Base-by-base conservation (phyloP, 2,888 invertebrate species). In the Syrphus vitripennis region DNA sequence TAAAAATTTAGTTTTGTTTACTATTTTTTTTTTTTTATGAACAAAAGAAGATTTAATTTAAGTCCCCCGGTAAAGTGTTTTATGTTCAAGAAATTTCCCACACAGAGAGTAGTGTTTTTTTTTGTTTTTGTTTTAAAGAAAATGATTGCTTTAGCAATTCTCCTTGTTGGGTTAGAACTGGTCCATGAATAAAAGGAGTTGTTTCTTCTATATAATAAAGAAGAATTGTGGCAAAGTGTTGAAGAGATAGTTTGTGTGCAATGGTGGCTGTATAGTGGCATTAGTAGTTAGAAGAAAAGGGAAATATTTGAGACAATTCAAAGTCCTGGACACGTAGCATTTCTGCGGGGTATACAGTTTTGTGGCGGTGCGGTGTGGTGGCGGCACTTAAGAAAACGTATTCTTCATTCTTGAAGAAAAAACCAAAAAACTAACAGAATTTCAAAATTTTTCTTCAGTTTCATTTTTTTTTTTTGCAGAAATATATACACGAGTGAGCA, bases 241-340 rank as follows among this genome's bases (percentile, higher is more conserved):
- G 78, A 69, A 31, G 26, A 72, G 75, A 79, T 48, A 42, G 45
- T 21, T 21, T 19, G 37, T 34, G 71, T 29, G 19, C 7, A 12
- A 48, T 65, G 67, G 10, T 42, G 48, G 31, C 14, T 37, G 45
- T n/a, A n/a, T n/a, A n/a, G n/a, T 24, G 42, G 42, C 21, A 37
- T n/a, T 40, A 59, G 40, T 61, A 45, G 63, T 42, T 19, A n/a
- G n/a, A 14, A 53, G 24, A 14, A 26, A 37, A 67, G 37, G 45
- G 12, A 75, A 75, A 81, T 76, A 75, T 67, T 84, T 79, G 76
- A 84, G 81, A 84, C 84, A 84, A 84, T 84, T 77, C 84, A 72
- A 72, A 81, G 84, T 84, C 81, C 71, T 84, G 81, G 84, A 84
- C 84, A 84, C 80, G 84, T 84, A 82, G 53, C 50, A 53, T 19